Evolutionary conservation across 53 echinoderm and acorn worm genomes (phyloP).

Genomic region (Actinopyga echinites): DNA sequence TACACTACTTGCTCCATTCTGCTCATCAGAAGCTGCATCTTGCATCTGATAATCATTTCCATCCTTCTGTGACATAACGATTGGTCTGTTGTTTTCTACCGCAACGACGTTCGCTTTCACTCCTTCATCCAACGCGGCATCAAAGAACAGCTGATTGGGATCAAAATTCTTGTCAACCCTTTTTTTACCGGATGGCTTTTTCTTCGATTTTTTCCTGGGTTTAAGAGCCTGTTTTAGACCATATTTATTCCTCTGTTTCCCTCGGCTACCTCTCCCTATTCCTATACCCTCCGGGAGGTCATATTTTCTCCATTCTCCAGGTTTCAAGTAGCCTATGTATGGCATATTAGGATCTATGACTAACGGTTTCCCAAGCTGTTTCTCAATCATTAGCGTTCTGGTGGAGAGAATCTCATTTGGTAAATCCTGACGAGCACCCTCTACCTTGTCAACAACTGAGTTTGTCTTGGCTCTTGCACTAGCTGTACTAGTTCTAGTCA

Average conservation of each 20-base stretch:
- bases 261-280: neutral
- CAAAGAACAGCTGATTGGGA: constrained; percentile 15
- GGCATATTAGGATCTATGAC: constrained; percentile 44
- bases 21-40: too few relatives aligned
- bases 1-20: too few relatives aligned
- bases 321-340: constrained; percentile 40
- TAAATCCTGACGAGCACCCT: too few relatives aligned
- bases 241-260: constrained; percentile 25
- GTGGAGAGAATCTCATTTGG: neutral
- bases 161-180: neutral
- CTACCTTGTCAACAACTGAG: neutral
- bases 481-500: neutral
- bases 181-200: too few relatives aligned
- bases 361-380: constrained; percentile 12
- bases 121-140: neutral
- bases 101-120: neutral
- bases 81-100: neutral
- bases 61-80: neutral
- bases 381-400: constrained; percentile 13
- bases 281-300: constrained; percentile 17
- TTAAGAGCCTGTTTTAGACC: neutral
- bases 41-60: too few relatives aligned
- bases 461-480: neutral
- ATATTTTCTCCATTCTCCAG: constrained; percentile 15
- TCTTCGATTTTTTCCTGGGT: too few relatives aligned